Percentiles rank a stretch among this genome's conserved stretches.
Conservation (phyloP, 2,888 invertebrate genomes). For the Autographa pulchrina region DNA sequence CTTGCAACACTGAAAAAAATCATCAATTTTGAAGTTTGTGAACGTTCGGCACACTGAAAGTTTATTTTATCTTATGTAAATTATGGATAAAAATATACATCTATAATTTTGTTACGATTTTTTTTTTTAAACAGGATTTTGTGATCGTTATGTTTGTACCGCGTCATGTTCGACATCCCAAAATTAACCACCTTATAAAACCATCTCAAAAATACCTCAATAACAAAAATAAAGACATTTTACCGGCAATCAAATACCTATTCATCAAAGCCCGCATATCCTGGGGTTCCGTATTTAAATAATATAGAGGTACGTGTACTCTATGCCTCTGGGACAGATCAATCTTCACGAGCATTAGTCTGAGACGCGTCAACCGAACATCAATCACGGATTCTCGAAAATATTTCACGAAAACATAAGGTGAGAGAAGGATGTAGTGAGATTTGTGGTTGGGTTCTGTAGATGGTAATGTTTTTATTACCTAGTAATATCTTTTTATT, state of each 20-base stretch:
- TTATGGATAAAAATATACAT: no score
- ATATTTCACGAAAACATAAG: conserved; percentile 76
- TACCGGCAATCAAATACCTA: conserved; percentile 56
- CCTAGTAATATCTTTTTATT: conserved; percentile 6
- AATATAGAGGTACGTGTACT: conserved; percentile 64
- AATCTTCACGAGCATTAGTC: conserved; percentile 80
- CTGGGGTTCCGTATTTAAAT: conserved; percentile 58
- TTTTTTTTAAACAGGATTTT: no score
- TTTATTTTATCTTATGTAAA: no score
- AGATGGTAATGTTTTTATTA: conserved; percentile 6
- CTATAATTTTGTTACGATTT: no score
- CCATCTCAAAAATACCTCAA: not conserved
- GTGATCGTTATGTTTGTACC: no score
- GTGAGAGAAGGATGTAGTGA: conserved; percentile 61
- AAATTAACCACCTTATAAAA: not conserved
- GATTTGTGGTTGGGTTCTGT: conserved; percentile 41
- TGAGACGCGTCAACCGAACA: conserved; percentile 78
- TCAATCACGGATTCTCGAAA: conserved; percentile 80
- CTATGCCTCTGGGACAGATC: conserved; percentile 73
- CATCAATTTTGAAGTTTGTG: no score
- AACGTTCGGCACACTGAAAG: no score
- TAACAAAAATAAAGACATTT: conserved; percentile 25
- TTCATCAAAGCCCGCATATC: conserved; percentile 56
- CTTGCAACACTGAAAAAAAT: no score
- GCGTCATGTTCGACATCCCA: not conserved